phyloP scores from a whole-genome alignment of 2,113 vertebrate genomes.

The Trematomus loennbergii region DNA sequence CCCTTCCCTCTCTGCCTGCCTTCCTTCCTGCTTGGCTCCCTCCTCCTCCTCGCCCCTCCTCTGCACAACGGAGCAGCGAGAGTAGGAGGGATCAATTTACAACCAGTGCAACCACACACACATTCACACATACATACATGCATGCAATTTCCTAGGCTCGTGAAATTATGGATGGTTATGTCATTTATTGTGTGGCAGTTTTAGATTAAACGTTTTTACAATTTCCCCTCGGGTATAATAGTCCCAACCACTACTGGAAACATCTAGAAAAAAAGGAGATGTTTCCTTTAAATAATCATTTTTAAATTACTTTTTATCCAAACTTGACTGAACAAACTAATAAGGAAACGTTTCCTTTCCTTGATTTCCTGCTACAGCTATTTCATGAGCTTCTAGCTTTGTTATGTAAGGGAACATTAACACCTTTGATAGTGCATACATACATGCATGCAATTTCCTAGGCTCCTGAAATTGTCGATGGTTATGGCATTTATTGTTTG shows the following conservation, averaged over 20 bases:
- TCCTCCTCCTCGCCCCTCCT: conserved; percentile 70
- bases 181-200: conserved; percentile 15
- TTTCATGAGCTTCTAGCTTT: too few species aligned
- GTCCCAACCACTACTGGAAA: conserved; percentile 26
- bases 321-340: too few species aligned
- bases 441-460: conserved; percentile 13
- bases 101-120: conserved; percentile 65
- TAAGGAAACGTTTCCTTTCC: too few species aligned
- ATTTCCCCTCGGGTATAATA: background rate
- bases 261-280: conserved; percentile 2
- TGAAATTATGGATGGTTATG: conserved; percentile 16
- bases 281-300: background rate
- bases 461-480: conserved; percentile 10
- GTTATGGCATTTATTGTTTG: conserved; percentile 22
- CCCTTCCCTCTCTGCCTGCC: conserved; percentile 60
- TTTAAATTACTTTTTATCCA: too few species aligned
- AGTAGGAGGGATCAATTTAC: conserved; percentile 84
- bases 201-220: conserved; percentile 16
- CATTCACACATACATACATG: conserved; percentile 31
- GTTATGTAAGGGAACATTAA: too few species aligned
- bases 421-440: background rate
- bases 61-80: conserved; percentile 68
- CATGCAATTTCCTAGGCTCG: conserved; percentile 8
- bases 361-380: too few species aligned
- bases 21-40: conserved; percentile 75